Base-by-base conservation (phyloP, 2,888 invertebrate species). In the Chirona hameri region DNA sequence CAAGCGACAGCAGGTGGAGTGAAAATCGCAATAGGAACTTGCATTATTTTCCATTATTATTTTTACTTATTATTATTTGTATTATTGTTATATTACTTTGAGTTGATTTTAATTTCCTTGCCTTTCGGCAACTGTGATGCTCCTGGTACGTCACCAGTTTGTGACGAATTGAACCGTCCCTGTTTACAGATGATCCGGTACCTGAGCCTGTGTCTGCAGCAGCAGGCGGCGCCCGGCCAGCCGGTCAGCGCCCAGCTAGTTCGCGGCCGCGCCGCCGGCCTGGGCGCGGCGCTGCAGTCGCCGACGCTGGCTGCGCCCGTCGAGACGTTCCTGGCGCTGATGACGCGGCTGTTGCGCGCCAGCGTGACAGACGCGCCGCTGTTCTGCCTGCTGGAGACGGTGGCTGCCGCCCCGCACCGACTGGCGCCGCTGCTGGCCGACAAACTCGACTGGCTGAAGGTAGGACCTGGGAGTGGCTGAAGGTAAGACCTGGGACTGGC, bases 371-470 rank as follows among this genome's bases (percentile, higher is more conserved):
- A 76, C 88, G 89, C 93, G 0, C 88, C 96, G 82, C 92, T 93
- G 83, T 95, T 94, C 85, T 90, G 76, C 12, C 76, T 97, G 86
- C 89, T 95, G 85, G 96, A 97, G 88, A 90, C 95, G 39, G 90
- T 96, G n/a, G 95, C 95, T 72, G 94, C 94, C 84, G 91, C 94
- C 18, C 93, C 95, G 0, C 91, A 92, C 39, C 89, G 91, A 83
- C 90, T 95, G 86, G 91, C 92, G 0, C 87, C 90, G 57, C 90
- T 91, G 84, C 92, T 94, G 87, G 88, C 91, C 3, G 90, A 89
- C 57, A 90, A 93, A 29, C 86, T 92, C 24, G 90, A 91, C 10
- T 93, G 93, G 91, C 87, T 94, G 69, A 88, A 88, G 88, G 89
- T 89, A 84, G n/a, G 83, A n/a, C 60, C 0, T 4, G 39, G 39